Base-by-base conservation (phyloP, 1,140 invertebrate species). In the Trichogramma pretiosum region DNA sequence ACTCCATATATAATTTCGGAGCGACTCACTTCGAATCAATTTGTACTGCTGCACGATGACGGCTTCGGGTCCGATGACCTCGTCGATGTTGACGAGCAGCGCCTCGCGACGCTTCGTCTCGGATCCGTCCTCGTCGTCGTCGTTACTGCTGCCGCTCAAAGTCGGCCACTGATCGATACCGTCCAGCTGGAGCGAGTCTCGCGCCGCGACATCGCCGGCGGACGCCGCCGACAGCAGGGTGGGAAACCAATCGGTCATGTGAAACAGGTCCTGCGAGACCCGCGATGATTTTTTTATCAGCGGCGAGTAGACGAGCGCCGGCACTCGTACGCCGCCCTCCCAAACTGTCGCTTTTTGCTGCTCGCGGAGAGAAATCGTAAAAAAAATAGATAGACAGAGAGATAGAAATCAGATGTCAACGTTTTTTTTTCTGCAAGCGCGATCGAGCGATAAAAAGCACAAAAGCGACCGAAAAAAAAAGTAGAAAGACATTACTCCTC, bases 231-330 rank as follows among this genome's bases (percentile, higher is more conserved):
- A 50, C 28, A 67, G 77, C 0, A 85, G 51, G 1, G 84, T 84
- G 0, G 85, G 84, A 22, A 88, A 59, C 84, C 84, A 87, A 65
- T 88, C 85, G 41, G 75, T 76, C 10, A 87, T 74, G 53, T 86
- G 82, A 48, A 86, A 74, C 32, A 86, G 60, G 30, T 82, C 67
- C 39, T 73, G 66, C 4, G 74, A 75, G 2, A 84, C 70, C 39
- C 75, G 53, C 16, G 64, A 63, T 1, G 56, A 57, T 22, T 77
- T 63, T 38, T 69, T 60, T 26, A 78, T 62, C 32, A 75, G 54
- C 4, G 72, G 68, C 36, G 74, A 77, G 59, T 71, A 77, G 14
- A 79, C 60, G 48, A 83, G 78, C 0, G 80, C 79, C 3, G 70
- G 68, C 9, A 74, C 79, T 33, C 83, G 61, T 2, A 86, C 70